A percentile compares a stretch with the other conserved stretches of the same genome.
These are phyloP conservation scores for Dysidea cf. avara DNA, from an alignment of 37 sponge, comb jelly and placozoan species.

Conservation along the genomic window DNA sequence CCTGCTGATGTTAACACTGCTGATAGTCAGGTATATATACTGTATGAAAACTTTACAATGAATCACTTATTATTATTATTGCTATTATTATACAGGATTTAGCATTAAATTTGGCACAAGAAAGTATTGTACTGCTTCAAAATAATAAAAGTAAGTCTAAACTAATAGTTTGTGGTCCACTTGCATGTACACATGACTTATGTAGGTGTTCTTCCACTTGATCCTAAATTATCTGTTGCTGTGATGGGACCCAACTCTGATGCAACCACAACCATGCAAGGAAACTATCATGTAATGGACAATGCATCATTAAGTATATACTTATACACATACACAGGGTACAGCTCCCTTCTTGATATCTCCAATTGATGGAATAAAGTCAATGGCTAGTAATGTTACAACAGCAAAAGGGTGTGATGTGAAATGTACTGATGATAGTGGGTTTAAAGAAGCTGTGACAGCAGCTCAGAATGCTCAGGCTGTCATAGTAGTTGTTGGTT, in stretches of 20 bases:
- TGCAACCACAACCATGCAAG: slow-evolving; percentile 76
- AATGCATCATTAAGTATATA: too few relatives aligned
- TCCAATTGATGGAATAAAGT: slow-evolving; percentile 59
- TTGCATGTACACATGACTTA: too few relatives aligned
- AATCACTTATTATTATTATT: neutral
- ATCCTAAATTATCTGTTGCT: slow-evolving; percentile 35
- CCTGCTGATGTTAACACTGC: slow-evolving; percentile 56
- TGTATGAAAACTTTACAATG: neutral
- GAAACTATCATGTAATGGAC: slow-evolving; percentile 79
- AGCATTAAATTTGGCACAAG: slow-evolving; percentile 67
- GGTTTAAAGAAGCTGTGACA: slow-evolving; percentile 60
- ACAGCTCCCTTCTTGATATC: slow-evolving; percentile 76
- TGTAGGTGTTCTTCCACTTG: slow-evolving; percentile 60
- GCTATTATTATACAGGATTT: slow-evolving; percentile 25
- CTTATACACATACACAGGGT: slow-evolving; percentile 35
- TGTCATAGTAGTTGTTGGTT: slow-evolving; percentile 66
- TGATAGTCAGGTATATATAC: slow-evolving; percentile 40
- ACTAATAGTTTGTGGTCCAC: too few relatives aligned
- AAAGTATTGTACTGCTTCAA: slow-evolving; percentile 68
- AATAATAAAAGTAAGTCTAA: slow-evolving; percentile 35
- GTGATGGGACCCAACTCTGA: slow-evolving; percentile 73
- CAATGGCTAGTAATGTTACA: slow-evolving; percentile 22
- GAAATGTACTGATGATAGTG: slow-evolving; percentile 31
- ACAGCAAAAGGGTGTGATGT: slow-evolving; percentile 72
- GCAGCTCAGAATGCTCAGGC: slow-evolving; percentile 58